Percentiles rank a stretch among this genome's conserved stretches.
These are phyloP conservation scores for Sebastes vulpes DNA, from an alignment of 2,797 vertebrate species.

Conservation along the genomic window DNA sequence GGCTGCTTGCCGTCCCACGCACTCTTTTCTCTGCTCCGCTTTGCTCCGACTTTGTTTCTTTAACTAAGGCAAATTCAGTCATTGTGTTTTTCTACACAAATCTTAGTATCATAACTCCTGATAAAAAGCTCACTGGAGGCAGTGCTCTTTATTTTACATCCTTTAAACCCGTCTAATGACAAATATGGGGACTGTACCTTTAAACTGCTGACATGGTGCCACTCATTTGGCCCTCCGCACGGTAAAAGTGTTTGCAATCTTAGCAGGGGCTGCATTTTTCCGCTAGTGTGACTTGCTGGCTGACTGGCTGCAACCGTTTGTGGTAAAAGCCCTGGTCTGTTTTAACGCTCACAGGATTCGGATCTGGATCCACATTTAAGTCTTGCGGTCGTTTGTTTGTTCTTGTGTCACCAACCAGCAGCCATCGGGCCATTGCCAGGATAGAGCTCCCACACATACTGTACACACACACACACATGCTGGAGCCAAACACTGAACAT, in stretches of 20 bases:
- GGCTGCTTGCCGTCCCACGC: slow-evolving; percentile 2
- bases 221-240: neutral
- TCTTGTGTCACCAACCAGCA: slow-evolving; percentile 24
- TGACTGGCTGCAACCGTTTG: slow-evolving; percentile 14
- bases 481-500: slow-evolving; percentile 16
- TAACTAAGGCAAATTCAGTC: neutral
- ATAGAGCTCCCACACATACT: neutral
- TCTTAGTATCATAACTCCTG: neutral
- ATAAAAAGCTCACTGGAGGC: slow-evolving; percentile 12
- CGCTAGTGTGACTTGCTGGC: neutral
- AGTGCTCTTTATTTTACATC: slow-evolving; percentile 20
- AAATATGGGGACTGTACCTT: neutral
- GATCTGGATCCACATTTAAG: slow-evolving; percentile 14
- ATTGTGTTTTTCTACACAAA: slow-evolving; percentile 4
- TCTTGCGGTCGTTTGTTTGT: slow-evolving; percentile 3
- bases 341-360: slow-evolving; percentile 1
- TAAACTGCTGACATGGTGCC: slow-evolving; percentile 7
- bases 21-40: neutral
- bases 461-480: neutral
- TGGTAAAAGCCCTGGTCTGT: slow-evolving; percentile 1
- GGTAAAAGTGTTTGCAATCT: slow-evolving; percentile 7
- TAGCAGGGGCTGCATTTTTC: slow-evolving; percentile 1
- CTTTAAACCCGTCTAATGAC: slow-evolving; percentile 10
- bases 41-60: neutral
- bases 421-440: neutral